Evolutionary conservation across 1,140 invertebrate species (phyloP).

Genomic region (Trichoplusia ni): DNA sequence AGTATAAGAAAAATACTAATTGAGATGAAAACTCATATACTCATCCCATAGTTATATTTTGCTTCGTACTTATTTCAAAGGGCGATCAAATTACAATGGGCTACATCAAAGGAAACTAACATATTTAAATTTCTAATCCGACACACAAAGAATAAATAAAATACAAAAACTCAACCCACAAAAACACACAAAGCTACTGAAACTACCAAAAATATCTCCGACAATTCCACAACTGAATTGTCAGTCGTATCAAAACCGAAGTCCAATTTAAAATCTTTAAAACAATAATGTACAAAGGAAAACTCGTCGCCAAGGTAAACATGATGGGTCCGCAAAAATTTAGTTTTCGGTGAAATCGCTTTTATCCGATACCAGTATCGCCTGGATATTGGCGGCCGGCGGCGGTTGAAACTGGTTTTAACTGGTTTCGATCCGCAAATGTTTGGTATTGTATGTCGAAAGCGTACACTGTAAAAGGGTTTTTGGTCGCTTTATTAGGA

Average conservation of each 20-base stretch:
- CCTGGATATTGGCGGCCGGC: slow-evolving; percentile 15
- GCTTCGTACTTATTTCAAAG: no score
- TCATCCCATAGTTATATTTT: no score
- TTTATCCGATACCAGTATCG: slow-evolving; percentile 7
- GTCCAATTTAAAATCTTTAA: neutral
- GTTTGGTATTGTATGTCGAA: slow-evolving; percentile 10
- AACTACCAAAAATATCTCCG: no score
- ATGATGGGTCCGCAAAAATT: neutral
- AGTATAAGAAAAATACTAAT: no score
- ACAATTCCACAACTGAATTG: neutral
- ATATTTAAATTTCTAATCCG: no score
- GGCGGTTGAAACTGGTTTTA: slow-evolving; percentile 10
- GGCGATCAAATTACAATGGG: no score
- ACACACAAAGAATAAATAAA: no score
- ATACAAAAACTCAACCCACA: no score
- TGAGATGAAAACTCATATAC: no score
- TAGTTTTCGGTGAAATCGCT: slow-evolving; percentile 13
- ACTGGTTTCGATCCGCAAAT: slow-evolving; percentile 9
- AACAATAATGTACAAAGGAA: neutral
- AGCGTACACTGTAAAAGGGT: slow-evolving; percentile 6
- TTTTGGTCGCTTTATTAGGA: neutral
- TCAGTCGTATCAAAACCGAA: neutral
- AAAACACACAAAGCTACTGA: no score
- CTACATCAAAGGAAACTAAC: no score
- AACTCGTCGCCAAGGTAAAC: neutral